phyloP scores from a whole-genome alignment of 1,140 invertebrate genomes.

The Drosophila nasuta region DNA sequence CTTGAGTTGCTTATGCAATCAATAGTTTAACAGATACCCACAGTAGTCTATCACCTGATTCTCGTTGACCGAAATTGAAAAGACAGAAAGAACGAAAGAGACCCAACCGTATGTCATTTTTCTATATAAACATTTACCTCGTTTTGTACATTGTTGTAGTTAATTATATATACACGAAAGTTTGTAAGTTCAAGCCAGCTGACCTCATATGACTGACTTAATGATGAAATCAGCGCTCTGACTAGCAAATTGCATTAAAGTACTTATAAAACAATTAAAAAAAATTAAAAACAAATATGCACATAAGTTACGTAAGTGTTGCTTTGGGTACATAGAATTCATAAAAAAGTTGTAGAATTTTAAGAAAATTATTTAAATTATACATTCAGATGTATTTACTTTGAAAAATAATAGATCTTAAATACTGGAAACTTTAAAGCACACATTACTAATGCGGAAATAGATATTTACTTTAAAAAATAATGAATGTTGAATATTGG shows the following conservation, averaged over 20 bases:
- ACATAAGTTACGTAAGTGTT: constrained; percentile 1
- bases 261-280: constrained; percentile 49
- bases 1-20: constrained; percentile 23
- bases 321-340: background rate
- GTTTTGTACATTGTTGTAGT: background rate
- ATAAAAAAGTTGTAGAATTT: background rate
- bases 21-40: constrained; percentile 25
- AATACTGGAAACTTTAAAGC: no score
- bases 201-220: constrained; percentile 55
- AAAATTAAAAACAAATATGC: constrained; percentile 13
- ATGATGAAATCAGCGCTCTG: constrained; percentile 62
- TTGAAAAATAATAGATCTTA: no score
- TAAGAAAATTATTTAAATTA: background rate
- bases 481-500: no score
- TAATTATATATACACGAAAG: background rate
- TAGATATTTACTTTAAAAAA: no score
- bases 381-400: no score
- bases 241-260: constrained; percentile 49
- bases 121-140: background rate
- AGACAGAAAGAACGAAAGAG: background rate
- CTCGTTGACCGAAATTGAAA: no score
- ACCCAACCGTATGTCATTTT: background rate
- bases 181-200: constrained; percentile 30
- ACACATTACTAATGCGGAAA: no score
- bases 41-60: constrained; percentile 12